Conservation (phyloP, 2,797 vertebrate genomes). For the Tragelaphus oryx region DNA sequence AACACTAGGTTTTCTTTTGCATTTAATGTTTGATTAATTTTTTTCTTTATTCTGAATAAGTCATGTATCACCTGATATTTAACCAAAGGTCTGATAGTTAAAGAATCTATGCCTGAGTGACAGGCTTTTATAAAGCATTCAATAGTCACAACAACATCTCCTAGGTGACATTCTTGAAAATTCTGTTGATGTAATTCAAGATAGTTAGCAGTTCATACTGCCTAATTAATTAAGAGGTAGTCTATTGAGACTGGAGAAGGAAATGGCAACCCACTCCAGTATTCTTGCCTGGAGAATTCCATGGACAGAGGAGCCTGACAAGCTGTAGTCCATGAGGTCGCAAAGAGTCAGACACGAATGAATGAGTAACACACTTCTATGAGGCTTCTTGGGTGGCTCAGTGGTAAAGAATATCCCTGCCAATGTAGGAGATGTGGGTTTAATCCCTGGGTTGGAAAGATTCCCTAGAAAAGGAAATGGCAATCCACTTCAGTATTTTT, state of each 20-base stretch:
- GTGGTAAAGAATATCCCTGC: not conserved
- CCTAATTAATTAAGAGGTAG: not conserved
- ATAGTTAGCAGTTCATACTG: not conserved
- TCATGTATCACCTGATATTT: not conserved
- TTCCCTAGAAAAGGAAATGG: not conserved
- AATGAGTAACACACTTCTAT: not conserved
- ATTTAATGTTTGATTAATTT: not conserved
- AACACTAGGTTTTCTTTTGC: not conserved
- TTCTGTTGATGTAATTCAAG: not conserved
- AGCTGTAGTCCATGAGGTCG: not conserved
- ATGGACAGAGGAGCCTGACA: rapidly evolving
- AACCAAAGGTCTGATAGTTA: not conserved
- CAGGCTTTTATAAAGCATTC: not conserved
- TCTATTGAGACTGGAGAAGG: not conserved
- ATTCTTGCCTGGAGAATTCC: not conserved
- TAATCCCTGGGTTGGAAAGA: not conserved
- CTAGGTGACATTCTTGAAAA: not conserved
- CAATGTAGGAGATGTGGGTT: not conserved
- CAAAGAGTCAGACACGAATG: not conserved
- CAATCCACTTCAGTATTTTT: not conserved
- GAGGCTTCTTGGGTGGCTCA: not conserved
- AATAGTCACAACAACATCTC: not conserved
- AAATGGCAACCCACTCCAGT: not conserved
- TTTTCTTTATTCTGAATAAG: not conserved
- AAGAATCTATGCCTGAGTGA: not conserved